Conservation (phyloP, 2,888 invertebrate species). For the Glyphotaelius pellucidus region DNA sequence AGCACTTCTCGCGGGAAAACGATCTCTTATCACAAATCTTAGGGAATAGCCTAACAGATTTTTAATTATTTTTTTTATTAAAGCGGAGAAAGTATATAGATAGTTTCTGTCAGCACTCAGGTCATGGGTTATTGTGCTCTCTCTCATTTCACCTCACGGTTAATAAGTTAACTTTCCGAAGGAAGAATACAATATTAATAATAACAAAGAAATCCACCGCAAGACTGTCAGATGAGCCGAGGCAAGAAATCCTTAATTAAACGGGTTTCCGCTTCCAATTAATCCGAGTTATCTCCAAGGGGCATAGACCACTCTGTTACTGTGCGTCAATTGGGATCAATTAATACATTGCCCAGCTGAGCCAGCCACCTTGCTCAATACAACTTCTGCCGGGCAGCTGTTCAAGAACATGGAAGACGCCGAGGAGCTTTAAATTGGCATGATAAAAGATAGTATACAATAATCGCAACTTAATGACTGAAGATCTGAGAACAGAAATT, state of each 20-base stretch:
- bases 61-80: too few relatives aligned
- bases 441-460: background rate
- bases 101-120: too few relatives aligned
- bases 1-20: too few relatives aligned
- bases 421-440: background rate
- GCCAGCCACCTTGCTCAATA: background rate
- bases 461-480: background rate
- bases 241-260: conserved; percentile 13
- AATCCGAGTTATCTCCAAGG: background rate
- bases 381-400: background rate
- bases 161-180: background rate
- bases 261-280: conserved; percentile 19
- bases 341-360: background rate
- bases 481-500: background rate
- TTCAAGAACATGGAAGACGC: background rate
- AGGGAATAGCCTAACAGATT: too few relatives aligned
- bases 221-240: background rate
- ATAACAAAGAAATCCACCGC: background rate
- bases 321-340: conserved; percentile 24
- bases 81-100: too few relatives aligned
- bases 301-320: background rate
- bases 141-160: background rate
- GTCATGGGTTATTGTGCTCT: too few relatives aligned
- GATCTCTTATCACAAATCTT: too few relatives aligned
- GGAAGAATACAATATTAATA: background rate